Conservation (phyloP, 2,113 vertebrate genomes). For the Zosterops lateralis region DNA sequence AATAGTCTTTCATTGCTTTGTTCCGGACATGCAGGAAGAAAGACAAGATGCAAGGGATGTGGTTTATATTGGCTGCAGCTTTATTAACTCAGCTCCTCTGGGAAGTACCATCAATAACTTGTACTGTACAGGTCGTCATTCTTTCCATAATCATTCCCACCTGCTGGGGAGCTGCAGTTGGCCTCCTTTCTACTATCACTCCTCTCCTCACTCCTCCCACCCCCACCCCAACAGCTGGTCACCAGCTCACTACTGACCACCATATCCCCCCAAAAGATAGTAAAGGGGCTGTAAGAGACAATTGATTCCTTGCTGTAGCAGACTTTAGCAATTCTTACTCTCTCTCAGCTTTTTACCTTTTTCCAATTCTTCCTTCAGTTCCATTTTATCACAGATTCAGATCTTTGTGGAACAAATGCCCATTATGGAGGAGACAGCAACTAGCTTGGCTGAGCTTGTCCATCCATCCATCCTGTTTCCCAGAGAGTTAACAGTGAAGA, state of each 20-base stretch:
- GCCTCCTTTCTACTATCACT: not conserved
- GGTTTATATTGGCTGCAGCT: slow-evolving; percentile 54
- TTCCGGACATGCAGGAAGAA: slow-evolving; percentile 9
- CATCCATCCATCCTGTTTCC: not conserved
- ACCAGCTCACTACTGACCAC: slow-evolving; percentile 13
- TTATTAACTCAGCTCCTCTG: slow-evolving; percentile 50
- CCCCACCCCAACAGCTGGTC: slow-evolving; percentile 24
- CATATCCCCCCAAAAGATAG: not conserved
- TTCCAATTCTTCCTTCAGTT: not conserved
- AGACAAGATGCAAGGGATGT: slow-evolving; percentile 56
- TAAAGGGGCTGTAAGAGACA: not conserved
- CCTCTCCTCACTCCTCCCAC: not conserved
- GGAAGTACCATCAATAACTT: slow-evolving; percentile 56
- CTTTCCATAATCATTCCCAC: slow-evolving; percentile 59
- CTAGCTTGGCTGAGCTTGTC: not conserved
- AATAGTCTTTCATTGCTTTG: not conserved
- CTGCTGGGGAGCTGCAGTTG: slow-evolving; percentile 14
- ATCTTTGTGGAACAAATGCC: not conserved
- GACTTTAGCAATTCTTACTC: not conserved
- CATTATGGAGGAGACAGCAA: not conserved
- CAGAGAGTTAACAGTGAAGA: not conserved
- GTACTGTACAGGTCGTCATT: slow-evolving; percentile 41
- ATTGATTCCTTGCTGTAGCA: not conserved
- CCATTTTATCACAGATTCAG: not conserved
- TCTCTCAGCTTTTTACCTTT: not conserved